Evolutionary conservation across 2,113 vertebrate genomes (phyloP), one percentile per base, ranked within the genome.

Genomic region (Gnathonemus echidnorhynchus): DNA sequence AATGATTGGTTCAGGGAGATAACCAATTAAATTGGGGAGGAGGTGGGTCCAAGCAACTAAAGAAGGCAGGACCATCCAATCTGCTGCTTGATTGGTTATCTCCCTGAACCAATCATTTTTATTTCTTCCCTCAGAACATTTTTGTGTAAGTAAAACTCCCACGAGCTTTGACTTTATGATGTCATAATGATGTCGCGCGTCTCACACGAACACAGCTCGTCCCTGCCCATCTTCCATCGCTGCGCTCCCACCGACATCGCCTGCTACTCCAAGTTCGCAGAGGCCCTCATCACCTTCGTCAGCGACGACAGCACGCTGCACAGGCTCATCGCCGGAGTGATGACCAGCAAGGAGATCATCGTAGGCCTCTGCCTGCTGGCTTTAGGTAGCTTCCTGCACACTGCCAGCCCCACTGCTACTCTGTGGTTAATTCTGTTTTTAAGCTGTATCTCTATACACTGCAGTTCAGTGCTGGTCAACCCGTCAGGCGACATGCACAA

Each of bases 321-420:
- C 93, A 97, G 97, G 93, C 96, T 99, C 95, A 95, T 98, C 93
- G 96, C 97, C 91, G 98, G 98, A 93, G 97, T 99, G 95, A 97
- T 99, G 98, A 97, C 97, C 96, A 99, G 98, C 97, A 99, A 98
- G 97, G 98, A 99, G 95, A 98, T 98, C 95, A 99, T 99, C 95
- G 97, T 99, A 96, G 98, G 97, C 94, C 97, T 99, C 94, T 99
- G 98, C 94, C 93, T 99, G 92, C 97, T 99, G 92, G 97, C 98
- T 93, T 96, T 99, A 96, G 98, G 98, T 99, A 97, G 1, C 50
- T 45, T 53, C 42, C 62, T 66, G 96, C 42, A 8, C 3, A 19
- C 2, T 27, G 0, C 7, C 31, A 31, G 11, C 24, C 24, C 17
- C 46, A 50, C 46, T 17, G n/a, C 21, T 52, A 1, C 85, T 10